Percentiles rank a stretch among this genome's conserved stretches.
Conservation (phyloP, 2,797 vertebrate genomes). For the Cryptoblepharus egeriae region DNA sequence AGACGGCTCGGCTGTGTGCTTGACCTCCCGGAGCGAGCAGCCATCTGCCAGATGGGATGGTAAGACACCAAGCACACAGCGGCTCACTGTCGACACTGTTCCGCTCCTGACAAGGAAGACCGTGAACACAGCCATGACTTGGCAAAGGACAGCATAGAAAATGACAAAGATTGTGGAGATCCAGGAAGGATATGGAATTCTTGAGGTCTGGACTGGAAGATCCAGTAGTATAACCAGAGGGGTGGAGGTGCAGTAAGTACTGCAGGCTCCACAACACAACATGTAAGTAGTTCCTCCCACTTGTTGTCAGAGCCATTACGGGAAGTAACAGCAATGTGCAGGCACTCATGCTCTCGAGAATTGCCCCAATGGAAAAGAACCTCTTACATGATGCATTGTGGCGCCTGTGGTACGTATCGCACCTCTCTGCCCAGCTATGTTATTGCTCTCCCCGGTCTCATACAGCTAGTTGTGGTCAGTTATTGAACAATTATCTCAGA, state of each 20-base stretch:
- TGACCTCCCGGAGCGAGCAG: slow-evolving; percentile 9
- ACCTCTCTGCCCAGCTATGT: too few relatives aligned
- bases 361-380: too few relatives aligned
- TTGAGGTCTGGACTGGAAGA: background rate
- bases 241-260: too few relatives aligned
- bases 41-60: slow-evolving; percentile 37
- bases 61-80: background rate
- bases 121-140: background rate
- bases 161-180: background rate
- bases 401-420: too few relatives aligned
- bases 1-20: background rate
- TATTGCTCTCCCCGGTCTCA: background rate
- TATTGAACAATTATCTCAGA: background rate
- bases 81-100: background rate
- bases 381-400: too few relatives aligned
- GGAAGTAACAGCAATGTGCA: too few relatives aligned
- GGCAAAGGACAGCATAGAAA: background rate
- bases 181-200: background rate
- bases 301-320: too few relatives aligned
- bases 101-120: background rate
- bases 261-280: too few relatives aligned
- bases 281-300: too few relatives aligned
- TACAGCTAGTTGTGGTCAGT: background rate
- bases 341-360: too few relatives aligned
- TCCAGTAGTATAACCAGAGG: too few relatives aligned